Evolutionary conservation across 35 echinoderm and acorn worm genomes (phyloP).

Genomic region (Lytechinus variegatus): DNA sequence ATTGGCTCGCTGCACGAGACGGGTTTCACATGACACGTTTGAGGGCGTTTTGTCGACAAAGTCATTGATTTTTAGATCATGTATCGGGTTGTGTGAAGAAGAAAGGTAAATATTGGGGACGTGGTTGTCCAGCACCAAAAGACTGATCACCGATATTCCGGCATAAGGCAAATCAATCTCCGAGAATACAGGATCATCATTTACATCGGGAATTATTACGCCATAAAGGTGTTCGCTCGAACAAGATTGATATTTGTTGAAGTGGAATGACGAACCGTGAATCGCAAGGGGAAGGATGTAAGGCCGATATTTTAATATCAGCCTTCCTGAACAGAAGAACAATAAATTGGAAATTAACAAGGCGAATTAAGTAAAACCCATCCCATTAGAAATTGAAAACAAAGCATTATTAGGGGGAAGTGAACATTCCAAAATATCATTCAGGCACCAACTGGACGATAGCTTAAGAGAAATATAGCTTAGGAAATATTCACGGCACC

Average conservation of each 20-base stretch:
- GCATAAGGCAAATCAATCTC: not conserved
- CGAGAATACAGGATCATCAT: not conserved
- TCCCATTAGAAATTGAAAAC: no score
- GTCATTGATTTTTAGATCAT: conserved; percentile 20
- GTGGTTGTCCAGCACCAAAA: not conserved
- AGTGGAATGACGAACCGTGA: not conserved
- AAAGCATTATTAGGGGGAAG: no score
- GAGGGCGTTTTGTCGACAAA: conserved; percentile 16
- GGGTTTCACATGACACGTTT: conserved; percentile 32
- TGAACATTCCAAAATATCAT: no score
- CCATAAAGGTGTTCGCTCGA: not conserved
- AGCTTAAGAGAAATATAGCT: no score
- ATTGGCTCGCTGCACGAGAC: not conserved
- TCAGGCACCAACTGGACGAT: no score
- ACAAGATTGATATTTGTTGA: not conserved
- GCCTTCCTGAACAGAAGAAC: no score
- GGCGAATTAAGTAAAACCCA: no score
- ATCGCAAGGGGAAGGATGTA: not conserved
- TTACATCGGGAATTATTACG: not conserved
- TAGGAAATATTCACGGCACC: no score
- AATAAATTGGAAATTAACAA: no score
- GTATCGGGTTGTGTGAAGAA: conserved; percentile 21
- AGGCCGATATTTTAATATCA: no score
- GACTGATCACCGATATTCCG: conserved; percentile 6
- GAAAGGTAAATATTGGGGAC: not conserved